Evolutionary conservation across 2,797 vertebrate species (phyloP), one percentile per base, ranked within the genome.

Genomic region (Tapera naevia): DNA sequence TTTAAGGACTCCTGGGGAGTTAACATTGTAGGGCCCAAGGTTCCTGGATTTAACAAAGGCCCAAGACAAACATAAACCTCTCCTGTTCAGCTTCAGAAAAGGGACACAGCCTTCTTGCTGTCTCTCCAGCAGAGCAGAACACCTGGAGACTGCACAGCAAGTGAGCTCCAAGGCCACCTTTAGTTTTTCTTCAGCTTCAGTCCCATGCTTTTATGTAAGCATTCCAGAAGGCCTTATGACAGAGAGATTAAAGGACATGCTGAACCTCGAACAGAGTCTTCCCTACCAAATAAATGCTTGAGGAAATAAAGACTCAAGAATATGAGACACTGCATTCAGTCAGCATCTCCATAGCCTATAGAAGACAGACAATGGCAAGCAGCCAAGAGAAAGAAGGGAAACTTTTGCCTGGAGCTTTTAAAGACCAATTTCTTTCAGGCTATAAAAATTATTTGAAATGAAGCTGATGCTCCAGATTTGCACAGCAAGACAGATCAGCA

Each of bases 291-390:
- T 35, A 93, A 88, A 86, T 75, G n/a, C 70, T 79, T 33, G 46
- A 95, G 73, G 91, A 88, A 95, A 90, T 66, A 89, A 89, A 92
- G 69, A 46, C 66, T 75, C n/a, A 56, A 39, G 66, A 84, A 83
- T n/a, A 78, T 0, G 0, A 87, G 45, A 73, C 53, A n/a, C 43
- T 73, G 66, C 39, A 56, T 66, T 86, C 62, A 88, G 53, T 89
- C 65, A 88, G 62, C 43, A 79, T 88, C 90, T 72, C 58, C 83
- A 62, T 10, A 75, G 80, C 46, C 56, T 73, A 22, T 1, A 48
- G 72, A 61, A 80, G 24, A 80, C 57, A 86, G 56, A 60, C 17
- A 54, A 19, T 28, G 39, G 46, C 70, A 79, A 86, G 43, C 15
- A 58, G 83, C 73, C 88, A 80, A 61, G 53, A 89, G 23, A 76